A percentile compares a stretch with the other conserved stretches of the same genome.
phyloP scores from a whole-genome alignment of 1,140 invertebrate species.

The Dinoponera quadriceps region DNA sequence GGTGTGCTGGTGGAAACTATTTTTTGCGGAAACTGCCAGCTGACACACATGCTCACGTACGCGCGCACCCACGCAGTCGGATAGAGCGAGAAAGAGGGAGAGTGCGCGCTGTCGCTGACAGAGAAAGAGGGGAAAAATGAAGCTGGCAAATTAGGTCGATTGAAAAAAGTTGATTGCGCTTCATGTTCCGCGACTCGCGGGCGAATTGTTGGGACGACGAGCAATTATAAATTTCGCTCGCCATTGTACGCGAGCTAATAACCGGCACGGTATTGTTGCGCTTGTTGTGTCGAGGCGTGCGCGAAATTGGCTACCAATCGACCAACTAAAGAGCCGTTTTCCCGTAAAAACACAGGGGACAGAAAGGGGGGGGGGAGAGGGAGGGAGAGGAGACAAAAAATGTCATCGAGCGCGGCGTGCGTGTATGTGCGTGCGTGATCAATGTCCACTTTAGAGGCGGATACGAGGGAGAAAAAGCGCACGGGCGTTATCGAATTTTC shows the following conservation, averaged over 20 bases:
- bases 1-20: constrained; percentile 9
- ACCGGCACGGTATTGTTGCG: not conserved
- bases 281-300: not conserved
- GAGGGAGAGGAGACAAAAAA: too few relatives aligned
- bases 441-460: too few relatives aligned
- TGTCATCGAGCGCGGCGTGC: not conserved
- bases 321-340: not conserved
- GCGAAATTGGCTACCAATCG: not conserved
- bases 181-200: not conserved
- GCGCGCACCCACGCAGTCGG: not conserved
- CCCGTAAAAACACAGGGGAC: too few relatives aligned
- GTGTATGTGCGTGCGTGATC: too few relatives aligned
- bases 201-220: not conserved
- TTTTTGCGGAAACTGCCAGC: constrained; percentile 9
- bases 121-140: too few relatives aligned
- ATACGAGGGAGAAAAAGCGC: not conserved
- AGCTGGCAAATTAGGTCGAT: constrained; percentile 22
- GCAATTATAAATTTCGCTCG: constrained; percentile 37
- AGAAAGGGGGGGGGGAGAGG: too few relatives aligned
- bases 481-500: constrained; percentile 13
- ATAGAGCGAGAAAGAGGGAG: not conserved
- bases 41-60: not conserved
- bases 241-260: constrained; percentile 8
- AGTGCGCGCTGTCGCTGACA: not conserved
- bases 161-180: constrained; percentile 33